Base-by-base conservation (phyloP, 2,888 invertebrate genomes). In the Xestia sexstrigata region DNA sequence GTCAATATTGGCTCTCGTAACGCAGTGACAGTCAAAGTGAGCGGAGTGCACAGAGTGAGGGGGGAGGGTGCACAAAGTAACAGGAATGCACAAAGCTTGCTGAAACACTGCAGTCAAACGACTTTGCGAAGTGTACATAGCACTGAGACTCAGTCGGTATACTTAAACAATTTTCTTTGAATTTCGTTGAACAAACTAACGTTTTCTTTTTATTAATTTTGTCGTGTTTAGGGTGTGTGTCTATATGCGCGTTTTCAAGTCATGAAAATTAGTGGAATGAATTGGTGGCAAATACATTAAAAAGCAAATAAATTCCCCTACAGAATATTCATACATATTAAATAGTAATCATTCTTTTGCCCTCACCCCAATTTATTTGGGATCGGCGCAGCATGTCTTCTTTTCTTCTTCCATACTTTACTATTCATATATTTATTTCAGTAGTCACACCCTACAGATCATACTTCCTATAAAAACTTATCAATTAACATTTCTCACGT, bases 1-100 rank as follows among this genome's bases (percentile, higher is more conserved):
- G 30, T 62, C 68, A 52, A 72, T 66, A 58, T 77, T 49, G 23
- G n/a, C 55, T 62, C 62, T 83, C 58, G 66, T 81, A 63, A 76
- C 60, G 63, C 15, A 75, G 42, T 7, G 62, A 39, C 20, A 55
- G 52, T 63, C 69, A 78, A 82, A 78, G 74, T 39, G 69, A 26
- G n/a, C 8, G 20, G 52, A 55, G 47, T 71, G 58, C 60, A 70
- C 79, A 79, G 70, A 75, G 83, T 30, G 60, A 26, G 23, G 39
- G 17, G 30, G 15, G 15, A 13, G 52, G 62, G 52, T 69, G 63
- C 66, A 70, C 79, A 79, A 70, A 75, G 84, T 35, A 5, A 39
- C n/a, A 39, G 23, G 23, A 35, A 26, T 75, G 70, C 67, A 76
- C 73, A 76, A 70, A 70, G 75, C 72, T n/a, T 35, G 75, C 15